Evolutionary conservation across 2,888 invertebrate species (phyloP).

Genomic region (Liodrosophila aerea): DNA sequence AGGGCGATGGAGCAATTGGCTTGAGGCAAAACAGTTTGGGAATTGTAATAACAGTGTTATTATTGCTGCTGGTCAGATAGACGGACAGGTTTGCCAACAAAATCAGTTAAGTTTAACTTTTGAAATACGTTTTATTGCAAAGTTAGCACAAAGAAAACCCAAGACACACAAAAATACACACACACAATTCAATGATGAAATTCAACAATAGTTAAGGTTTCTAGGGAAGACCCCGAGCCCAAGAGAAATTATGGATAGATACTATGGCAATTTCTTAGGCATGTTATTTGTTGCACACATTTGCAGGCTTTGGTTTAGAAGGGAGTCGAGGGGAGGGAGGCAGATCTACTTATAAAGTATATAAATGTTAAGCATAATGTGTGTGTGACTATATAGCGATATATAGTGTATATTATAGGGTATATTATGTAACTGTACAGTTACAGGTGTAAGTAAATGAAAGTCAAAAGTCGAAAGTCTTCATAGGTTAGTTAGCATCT

Average conservation of each 20-base stretch:
- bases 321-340: neutral
- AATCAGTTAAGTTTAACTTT: conserved; percentile 48
- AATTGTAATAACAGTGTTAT: conserved; percentile 42
- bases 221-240: conserved; percentile 31
- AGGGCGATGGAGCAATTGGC: conserved; percentile 46
- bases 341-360: conserved; percentile 29
- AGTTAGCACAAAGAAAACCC: conserved; percentile 12
- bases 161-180: conserved; percentile 12
- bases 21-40: conserved; percentile 40
- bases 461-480: neutral
- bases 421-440: neutral
- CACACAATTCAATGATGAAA: conserved; percentile 19
- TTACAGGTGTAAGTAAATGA: neutral
- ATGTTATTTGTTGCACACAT: conserved; percentile 54
- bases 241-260: conserved; percentile 12
- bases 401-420: conserved; percentile 11
- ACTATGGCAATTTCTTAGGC: conserved; percentile 19
- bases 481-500: neutral
- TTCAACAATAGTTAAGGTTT: conserved; percentile 66
- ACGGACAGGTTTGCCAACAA: conserved; percentile 28
- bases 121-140: conserved; percentile 39
- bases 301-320: conserved; percentile 35
- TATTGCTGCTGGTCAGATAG: conserved; percentile 70
- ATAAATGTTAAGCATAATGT: conserved; percentile 54
- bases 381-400: conserved; percentile 14